Percentiles rank a stretch among this genome's conserved stretches.
Evolutionary conservation across 1,140 invertebrate genomes (phyloP).

Genomic region (Octopus bimaculoides): DNA sequence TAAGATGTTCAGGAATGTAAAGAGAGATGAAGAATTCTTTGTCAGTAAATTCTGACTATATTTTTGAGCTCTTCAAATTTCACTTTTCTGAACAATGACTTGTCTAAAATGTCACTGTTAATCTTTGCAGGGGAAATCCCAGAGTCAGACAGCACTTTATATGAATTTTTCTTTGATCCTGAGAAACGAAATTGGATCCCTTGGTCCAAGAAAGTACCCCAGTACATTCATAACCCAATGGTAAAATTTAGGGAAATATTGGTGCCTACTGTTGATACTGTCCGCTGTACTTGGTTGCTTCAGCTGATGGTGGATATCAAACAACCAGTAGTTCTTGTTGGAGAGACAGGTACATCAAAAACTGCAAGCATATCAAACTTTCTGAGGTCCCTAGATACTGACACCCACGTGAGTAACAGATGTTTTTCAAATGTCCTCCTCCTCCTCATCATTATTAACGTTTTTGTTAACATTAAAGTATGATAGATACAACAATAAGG

Average conservation of each 20-base stretch:
- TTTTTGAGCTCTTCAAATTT: neutral
- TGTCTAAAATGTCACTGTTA: neutral
- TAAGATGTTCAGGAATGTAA: too few relatives aligned
- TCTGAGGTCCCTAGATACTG: conserved; percentile 68
- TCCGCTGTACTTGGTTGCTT: conserved; percentile 75
- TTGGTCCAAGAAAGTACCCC: conserved; percentile 75
- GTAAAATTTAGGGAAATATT: conserved; percentile 78
- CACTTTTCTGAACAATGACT: neutral
- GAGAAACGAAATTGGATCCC: conserved; percentile 72
- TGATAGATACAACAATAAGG: too few relatives aligned
- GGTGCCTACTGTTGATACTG: conserved; percentile 84
- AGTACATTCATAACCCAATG: conserved; percentile 71
- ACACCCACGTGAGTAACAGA: conserved; percentile 65
- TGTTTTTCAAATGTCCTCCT: neutral
- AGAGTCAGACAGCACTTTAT: conserved; percentile 66
- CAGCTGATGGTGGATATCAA: conserved; percentile 75
- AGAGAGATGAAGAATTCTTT: too few relatives aligned
- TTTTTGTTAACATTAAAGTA: neutral
- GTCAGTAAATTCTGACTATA: too few relatives aligned
- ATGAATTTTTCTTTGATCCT: conserved; percentile 78
- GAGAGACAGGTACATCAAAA: conserved; percentile 88
- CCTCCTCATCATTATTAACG: neutral
- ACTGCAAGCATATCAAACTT: conserved; percentile 83
- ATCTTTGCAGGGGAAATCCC: conserved; percentile 67
- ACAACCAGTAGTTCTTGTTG: conserved; percentile 77